Evolutionary conservation across 2,113 vertebrate species (phyloP), one percentile per base, ranked within the genome.

Genomic region (Pithys albifrons): DNA sequence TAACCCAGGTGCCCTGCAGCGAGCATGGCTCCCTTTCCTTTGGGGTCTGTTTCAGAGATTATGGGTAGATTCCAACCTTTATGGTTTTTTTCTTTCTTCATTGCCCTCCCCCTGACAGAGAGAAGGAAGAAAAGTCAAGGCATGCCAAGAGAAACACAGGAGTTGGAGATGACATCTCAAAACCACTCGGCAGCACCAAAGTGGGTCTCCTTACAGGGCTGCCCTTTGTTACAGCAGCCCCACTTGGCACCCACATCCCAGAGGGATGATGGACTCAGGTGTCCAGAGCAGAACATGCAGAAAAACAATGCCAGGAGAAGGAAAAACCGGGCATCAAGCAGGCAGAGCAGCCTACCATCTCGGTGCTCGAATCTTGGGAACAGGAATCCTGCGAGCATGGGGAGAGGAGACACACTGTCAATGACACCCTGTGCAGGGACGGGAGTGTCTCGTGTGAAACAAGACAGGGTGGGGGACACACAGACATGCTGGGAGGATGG

Each of bases 271-370:
- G 74, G 46, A 62, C 28, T 54, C 3, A 1, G 41, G 33, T 87
- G 81, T 69, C 77, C 0, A 1, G 77, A 85, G 75, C 85, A 73
- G 25, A 83, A 80, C 95, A 95, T 93, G 93, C 95, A 93, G 64
- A 70, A 90, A 41, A 84, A 72, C 78, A 89, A 52, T 33, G 16
- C 74, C 23, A 19, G 69, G 31, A 91, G 57, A 41, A 81, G 57
- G 55, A 33, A 51, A 91, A 71, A 41, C 23, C 1, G 15, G 81
- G 83, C 66, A 83, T 77, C 78, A 91, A 94, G 72, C 39, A 7
- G 98, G 85, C 90, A 95, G 67, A 92, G 75, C 82, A 95, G 96
- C 96, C 94, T 96, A 95, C 93, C 98, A 82, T 96, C 76, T 97
- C 80, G 48, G 55, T 71, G 82, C 94, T 85, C 8, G 81, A 96